Evolutionary conservation across 1,140 invertebrate species (phyloP).

Genomic region (Zophobas atratus): DNA sequence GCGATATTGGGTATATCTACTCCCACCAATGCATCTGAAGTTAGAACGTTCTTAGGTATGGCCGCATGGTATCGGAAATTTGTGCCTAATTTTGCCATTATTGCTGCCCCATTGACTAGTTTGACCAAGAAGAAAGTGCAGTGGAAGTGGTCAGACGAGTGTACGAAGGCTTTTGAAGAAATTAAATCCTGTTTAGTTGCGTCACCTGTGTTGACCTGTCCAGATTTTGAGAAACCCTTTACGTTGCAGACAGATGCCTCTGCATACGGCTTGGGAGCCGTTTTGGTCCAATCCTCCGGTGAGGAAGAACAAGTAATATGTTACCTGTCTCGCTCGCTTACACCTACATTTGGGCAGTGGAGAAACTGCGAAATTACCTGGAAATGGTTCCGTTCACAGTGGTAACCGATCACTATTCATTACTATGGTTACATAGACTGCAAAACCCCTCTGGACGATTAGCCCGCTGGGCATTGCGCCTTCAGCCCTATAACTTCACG

Average conservation of each 20-base stretch:
- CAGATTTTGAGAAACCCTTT: conserved; percentile 53
- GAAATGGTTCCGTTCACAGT: conserved; percentile 66
- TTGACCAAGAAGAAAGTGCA: conserved; percentile 52
- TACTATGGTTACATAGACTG: too few relatives aligned
- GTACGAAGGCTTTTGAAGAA: conserved; percentile 40
- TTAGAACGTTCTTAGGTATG: conserved; percentile 57
- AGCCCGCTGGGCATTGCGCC: too few relatives aligned
- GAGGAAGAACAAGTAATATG: conserved; percentile 38
- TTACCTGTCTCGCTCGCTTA: conserved; percentile 62
- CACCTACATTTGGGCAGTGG: conserved; percentile 61
- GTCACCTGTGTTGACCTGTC: conserved; percentile 54
- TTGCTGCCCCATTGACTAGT: conserved; percentile 59
- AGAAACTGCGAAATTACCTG: conserved; percentile 67
- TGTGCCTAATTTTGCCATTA: conserved; percentile 59
- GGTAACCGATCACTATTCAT: conserved; percentile 18
- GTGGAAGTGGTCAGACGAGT: conserved; percentile 42
- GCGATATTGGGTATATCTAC: conserved; percentile 55
- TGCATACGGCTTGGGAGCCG: conserved; percentile 55
- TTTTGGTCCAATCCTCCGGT: conserved; percentile 54
- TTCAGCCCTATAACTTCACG: too few relatives aligned
- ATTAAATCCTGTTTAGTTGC: conserved; percentile 50
- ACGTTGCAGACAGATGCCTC: conserved; percentile 46
- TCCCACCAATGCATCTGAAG: conserved; percentile 57
- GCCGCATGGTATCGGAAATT: conserved; percentile 56
- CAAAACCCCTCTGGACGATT: too few relatives aligned